Evolutionary conservation across 2,888 invertebrate genomes (phyloP).

Genomic region (Dasypolia templi): DNA sequence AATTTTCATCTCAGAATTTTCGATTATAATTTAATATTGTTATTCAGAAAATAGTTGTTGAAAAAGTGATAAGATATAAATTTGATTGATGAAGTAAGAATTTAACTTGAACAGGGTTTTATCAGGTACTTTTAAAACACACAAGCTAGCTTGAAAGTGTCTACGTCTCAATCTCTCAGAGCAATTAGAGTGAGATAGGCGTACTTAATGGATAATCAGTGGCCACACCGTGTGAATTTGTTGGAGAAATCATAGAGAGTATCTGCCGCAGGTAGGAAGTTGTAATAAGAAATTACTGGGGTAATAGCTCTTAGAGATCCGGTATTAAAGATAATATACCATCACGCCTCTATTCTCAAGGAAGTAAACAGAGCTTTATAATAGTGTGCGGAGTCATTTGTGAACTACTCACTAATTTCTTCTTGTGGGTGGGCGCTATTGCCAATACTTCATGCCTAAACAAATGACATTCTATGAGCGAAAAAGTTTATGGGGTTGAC

Average conservation of each 20-base stretch:
- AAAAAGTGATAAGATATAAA: neutral
- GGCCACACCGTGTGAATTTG: conserved; percentile 40
- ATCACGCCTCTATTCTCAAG: neutral
- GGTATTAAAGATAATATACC: neutral
- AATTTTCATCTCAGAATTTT: no score
- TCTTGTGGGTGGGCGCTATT: no score
- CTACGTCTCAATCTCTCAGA: conserved; percentile 22
- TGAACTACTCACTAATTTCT: no score
- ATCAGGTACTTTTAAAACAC: neutral
- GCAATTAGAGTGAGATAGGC: conserved; percentile 26
- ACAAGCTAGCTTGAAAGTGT: neutral
- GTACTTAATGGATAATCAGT: conserved; percentile 9
- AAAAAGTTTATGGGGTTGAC: no score
- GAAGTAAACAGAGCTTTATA: neutral
- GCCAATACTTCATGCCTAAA: no score
- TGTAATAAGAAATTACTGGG: conserved; percentile 33
- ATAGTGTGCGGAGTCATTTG: neutral
- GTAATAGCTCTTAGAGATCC: conserved; percentile 31
- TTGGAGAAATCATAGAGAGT: conserved; percentile 47
- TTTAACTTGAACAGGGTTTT: neutral
- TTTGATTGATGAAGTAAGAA: no score
- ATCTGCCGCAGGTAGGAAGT: conserved; percentile 10
- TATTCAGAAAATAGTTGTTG: neutral
- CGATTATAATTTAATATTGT: neutral
- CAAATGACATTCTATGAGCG: no score